A percentile compares a stretch with the other conserved stretches of the same genome.
Conservation (phyloP, 2,888 invertebrate genomes). For the Plagodis pulveraria region DNA sequence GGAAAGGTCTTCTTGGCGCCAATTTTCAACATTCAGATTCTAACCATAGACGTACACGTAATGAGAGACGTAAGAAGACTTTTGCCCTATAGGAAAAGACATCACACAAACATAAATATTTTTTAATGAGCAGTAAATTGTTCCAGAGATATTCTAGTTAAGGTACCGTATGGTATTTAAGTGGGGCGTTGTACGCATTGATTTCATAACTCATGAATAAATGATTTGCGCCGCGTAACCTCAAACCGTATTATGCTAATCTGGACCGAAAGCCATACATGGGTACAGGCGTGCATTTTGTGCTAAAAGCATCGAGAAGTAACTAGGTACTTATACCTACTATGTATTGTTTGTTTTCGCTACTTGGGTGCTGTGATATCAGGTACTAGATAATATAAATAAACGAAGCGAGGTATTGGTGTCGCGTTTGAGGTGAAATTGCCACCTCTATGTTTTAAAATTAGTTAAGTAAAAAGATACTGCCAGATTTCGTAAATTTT, state of each 20-base stretch:
- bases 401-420: too few relatives aligned
- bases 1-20: too few relatives aligned
- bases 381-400: too few relatives aligned
- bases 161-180: slow-evolving; percentile 12
- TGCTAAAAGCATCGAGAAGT: slow-evolving; percentile 1
- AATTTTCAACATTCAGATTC: too few relatives aligned
- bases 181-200: slow-evolving; percentile 18
- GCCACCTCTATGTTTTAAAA: too few relatives aligned
- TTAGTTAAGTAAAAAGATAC: too few relatives aligned
- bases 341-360: background rate
- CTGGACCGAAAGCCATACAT: slow-evolving; percentile 32
- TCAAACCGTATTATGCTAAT: slow-evolving; percentile 29
- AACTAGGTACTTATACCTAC: background rate
- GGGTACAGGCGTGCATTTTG: slow-evolving; percentile 26
- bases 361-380: background rate
- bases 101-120: background rate
- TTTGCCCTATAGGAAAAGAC: background rate
- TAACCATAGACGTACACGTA: too few relatives aligned
- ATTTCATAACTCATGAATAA: slow-evolving; percentile 36
- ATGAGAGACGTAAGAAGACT: background rate
- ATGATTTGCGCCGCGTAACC: slow-evolving; percentile 27
- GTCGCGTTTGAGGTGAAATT: too few relatives aligned
- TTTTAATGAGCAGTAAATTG: background rate
- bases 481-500: too few relatives aligned
- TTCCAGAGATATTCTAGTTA: background rate